Percentiles rank a stretch among this genome's conserved stretches.
These are phyloP conservation scores for Ophraella communa DNA, from an alignment of 2,888 invertebrate species.

Conservation along the genomic window DNA sequence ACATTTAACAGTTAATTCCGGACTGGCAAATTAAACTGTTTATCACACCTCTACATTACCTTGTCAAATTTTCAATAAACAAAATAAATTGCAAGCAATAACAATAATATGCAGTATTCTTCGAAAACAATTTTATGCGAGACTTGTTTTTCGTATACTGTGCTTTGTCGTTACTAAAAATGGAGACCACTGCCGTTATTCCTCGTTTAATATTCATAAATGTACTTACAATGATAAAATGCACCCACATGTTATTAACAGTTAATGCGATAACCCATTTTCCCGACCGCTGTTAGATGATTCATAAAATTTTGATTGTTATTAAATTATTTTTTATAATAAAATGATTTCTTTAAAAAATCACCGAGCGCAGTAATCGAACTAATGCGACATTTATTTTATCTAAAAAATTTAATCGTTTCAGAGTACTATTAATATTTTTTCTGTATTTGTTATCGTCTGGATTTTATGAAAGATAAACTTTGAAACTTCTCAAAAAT, in stretches of 20 bases:
- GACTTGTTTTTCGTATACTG: constrained; percentile 7
- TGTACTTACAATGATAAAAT: constrained; percentile 21
- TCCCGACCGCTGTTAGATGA: constrained; percentile 10
- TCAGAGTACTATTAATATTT: too few relatives aligned
- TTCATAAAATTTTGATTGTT: too few relatives aligned
- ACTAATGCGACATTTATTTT: too few relatives aligned
- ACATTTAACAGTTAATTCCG: too few relatives aligned
- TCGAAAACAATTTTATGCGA: neutral
- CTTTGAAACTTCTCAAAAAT: too few relatives aligned
- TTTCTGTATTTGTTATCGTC: too few relatives aligned
- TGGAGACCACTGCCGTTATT: constrained; percentile 20
- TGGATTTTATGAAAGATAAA: too few relatives aligned
- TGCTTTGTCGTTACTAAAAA: constrained; percentile 15
- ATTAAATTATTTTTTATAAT: too few relatives aligned
- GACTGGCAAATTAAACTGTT: neutral
- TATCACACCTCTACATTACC: neutral
- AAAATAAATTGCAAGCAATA: neutral
- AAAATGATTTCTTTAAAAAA: too few relatives aligned
- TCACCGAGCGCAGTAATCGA: too few relatives aligned
- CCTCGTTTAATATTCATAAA: constrained; percentile 23
- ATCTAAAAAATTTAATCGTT: too few relatives aligned
- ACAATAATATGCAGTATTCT: neutral
- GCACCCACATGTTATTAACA: constrained; percentile 24
- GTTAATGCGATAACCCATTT: constrained; percentile 22
- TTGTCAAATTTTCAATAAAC: neutral